Base-by-base conservation (phyloP, 1,140 invertebrate species). In the Tenebrio molitor region DNA sequence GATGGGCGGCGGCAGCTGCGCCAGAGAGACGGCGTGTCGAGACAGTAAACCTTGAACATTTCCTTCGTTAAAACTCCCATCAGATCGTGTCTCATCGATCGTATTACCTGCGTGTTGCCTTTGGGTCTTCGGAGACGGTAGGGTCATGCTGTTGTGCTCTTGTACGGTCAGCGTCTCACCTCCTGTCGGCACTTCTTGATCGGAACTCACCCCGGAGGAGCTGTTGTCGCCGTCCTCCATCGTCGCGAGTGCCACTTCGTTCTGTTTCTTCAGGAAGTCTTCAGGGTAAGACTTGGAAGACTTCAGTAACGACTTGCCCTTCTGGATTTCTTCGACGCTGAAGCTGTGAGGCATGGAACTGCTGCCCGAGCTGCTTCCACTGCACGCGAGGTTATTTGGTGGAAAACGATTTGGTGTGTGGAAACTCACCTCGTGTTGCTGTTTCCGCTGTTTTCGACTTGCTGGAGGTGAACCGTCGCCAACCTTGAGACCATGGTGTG, bases 251-350 rank as follows among this genome's bases (percentile, higher is more conserved):
- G 23, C 74, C 0, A 74, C 78, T 80, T 88, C 86, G 33, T 84
- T 87, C 79, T 86, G 84, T 75, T 89, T 89, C 78, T 86, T 78
- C 17, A 88, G 80, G 71, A 94, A 90, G 77, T 93, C 91, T 83
- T 93, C 93, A 8, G 93, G 93, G 81, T 92, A 94, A 1, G 93
- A 94, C 79, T 93, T 92, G 2, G 93, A 95, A 53, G 90, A 92
- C 81, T 95, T 95, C 16, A 96, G 85, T 78, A 92, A 89, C 44
- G 92, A 93, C 69, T 92, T 87, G 41, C 93, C 92, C 82, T 93
- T 94, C 80, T 94, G 93, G 50, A 95, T 95, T 82, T 95, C 93
- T 78, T 95, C 93, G 39, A 94, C 93, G 64, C 91, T 94, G 82
- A 95, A 92, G 33, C 92, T 93, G 79, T 94, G 93, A 33, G 92